Base-by-base conservation (phyloP, 1,140 invertebrate species). In the Hypothenemus hampei region DNA sequence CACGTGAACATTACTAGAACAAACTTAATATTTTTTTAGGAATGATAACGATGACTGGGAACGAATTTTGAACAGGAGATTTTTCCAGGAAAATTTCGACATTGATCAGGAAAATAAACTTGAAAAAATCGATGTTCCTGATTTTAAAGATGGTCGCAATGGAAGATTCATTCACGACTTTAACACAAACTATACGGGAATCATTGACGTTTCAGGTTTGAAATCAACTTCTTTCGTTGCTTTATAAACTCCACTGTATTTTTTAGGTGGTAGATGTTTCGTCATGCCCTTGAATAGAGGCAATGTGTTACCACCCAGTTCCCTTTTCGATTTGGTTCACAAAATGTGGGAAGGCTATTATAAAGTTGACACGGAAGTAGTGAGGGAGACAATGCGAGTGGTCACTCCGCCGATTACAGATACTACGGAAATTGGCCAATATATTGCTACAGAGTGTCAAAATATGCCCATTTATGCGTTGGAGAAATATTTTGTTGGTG, bases 161-260 rank as follows among this genome's bases (percentile, higher is more conserved):
- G 89, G 89, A 19, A 77, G 86, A 33, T 92, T 93, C 65, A 84
- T 94, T 64, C 91, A 96, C 66, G 91, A 96, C 73, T 96, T 95
- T 69, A 83, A 83, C 59, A 78, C 79, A 58, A 89, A 89, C 67
- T 82, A 84, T 61, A 93, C 89, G 51, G 87, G 86, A 59, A 95
- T 96, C 58, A 82, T 94, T 57, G 91, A 95, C 73, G 74, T 81
- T 8, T 83, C 84, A 41, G 79, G 81, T 18, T 45, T 26, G 13
- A 0, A 24, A 11, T 46, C 31, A 3, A 19, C 4, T 22, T 11
- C 8, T 36, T 7, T 6, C 7, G 7, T 36, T 7, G n/a, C 15
- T 15, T 7, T 36, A 15, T 10, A 15, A 36, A 11, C 8, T 36
- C 5, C 15, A n/a, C 15, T 15, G 8, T 10, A 15, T 37, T 16